These are phyloP conservation scores for Leptinotarsa lineolata DNA, from an alignment of 1,140 invertebrate species.

Conservation along the genomic window DNA sequence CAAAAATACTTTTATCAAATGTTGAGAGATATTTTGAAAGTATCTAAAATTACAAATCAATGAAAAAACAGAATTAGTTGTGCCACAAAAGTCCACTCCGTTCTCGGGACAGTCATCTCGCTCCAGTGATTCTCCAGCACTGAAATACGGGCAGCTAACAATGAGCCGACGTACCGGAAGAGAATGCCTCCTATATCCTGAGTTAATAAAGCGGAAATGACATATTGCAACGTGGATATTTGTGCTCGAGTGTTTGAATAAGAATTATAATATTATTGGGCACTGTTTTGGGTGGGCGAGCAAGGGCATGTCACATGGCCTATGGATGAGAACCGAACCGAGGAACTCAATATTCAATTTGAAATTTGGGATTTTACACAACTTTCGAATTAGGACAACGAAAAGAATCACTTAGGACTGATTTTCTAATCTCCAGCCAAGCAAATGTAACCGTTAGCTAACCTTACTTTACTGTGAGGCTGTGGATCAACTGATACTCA, in stretches of 20 bases:
- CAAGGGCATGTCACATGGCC: constrained; percentile 19
- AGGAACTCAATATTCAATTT: too few relatives aligned
- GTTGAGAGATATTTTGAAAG: too few relatives aligned
- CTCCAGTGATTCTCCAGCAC: background rate
- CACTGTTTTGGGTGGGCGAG: constrained; percentile 16
- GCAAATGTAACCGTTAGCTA: too few relatives aligned
- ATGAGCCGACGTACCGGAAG: constrained; percentile 19
- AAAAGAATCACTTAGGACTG: too few relatives aligned
- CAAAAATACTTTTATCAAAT: too few relatives aligned
- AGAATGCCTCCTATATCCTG: constrained; percentile 7
- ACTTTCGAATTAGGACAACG: too few relatives aligned
- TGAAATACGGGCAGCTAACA: background rate
- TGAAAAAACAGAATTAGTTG: background rate
- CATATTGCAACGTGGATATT: constrained; percentile 25
- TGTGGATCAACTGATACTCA: too few relatives aligned
- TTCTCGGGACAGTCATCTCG: background rate
- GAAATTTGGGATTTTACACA: too few relatives aligned
- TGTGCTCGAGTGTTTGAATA: constrained; percentile 13
- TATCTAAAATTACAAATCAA: too few relatives aligned
- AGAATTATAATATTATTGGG: constrained; percentile 19
- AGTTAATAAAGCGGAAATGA: constrained; percentile 25
- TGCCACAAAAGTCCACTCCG: background rate
- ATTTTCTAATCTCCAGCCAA: too few relatives aligned
- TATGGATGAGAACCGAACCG: background rate
- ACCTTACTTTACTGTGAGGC: too few relatives aligned